Evolutionary conservation across 2,797 vertebrate genomes (phyloP), one percentile per base, ranked within the genome.

Genomic region (Rhyacichthys aspro): DNA sequence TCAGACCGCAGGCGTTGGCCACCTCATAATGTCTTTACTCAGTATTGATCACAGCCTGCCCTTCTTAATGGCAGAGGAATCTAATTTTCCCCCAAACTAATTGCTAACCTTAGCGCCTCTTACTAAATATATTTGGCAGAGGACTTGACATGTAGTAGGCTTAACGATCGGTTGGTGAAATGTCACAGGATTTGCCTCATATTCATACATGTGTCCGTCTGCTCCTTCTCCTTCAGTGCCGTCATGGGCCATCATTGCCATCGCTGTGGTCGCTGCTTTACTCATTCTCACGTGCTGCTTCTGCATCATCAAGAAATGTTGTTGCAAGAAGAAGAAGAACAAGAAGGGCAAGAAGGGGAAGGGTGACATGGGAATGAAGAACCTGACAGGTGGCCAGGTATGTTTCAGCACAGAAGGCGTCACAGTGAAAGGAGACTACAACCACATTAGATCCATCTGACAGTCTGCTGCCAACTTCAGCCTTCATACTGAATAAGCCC

Each of bases 241-340:
- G 0, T 91, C 95, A 43, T 99, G 97, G 97, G 97, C 97, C 41
- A 94, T 98, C 86, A 95, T 97, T 0, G 96, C 96, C 88, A 96
- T 98, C 0, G 94, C 95, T 0, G 95, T 98, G 70, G 96, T 99
- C 0, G 95, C 93, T 0, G 96, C 95, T 49, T 90, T 98, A 48
- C 93, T 99, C 82, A 89, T 98, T 67, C 92, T 99, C 76, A 95
- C 95, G 55, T 99, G 97, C 88, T 99, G 97, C 93, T 96, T 98
- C 92, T 99, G 97, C 92, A 95, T 98, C 84, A 93, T 97, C 86
- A 99, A 99, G 91, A 99, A 99, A 84, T 98, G 96, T 89, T 98
- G 95, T 84, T 98, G 96, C 84, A 98, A 98, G 91, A 98, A 96
- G 93, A 98, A 96, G 93, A 99, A 96, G 91, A 96, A 94, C 90